Evolutionary conservation across 2,797 vertebrate genomes (phyloP).

Genomic region (Erethizon dorsatum): DNA sequence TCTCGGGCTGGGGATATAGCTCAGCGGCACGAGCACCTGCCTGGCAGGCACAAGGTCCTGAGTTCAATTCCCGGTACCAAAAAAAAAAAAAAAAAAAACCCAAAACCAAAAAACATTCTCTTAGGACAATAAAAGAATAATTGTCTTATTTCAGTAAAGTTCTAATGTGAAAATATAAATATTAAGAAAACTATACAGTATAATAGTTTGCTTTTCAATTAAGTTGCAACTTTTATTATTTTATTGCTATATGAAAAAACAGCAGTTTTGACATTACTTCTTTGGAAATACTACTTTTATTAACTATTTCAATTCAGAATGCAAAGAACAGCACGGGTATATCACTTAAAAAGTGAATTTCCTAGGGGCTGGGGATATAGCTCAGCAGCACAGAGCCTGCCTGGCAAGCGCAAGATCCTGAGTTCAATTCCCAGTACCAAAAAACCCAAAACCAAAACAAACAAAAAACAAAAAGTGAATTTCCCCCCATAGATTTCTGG

Average conservation of each 20-base stretch:
- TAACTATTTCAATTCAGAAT: constrained; percentile 62
- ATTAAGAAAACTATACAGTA: constrained; percentile 11
- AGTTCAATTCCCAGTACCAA: too few species aligned
- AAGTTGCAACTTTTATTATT: constrained; percentile 43
- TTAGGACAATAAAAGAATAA: constrained; percentile 58
- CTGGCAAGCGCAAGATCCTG: too few species aligned
- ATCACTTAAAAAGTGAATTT: constrained; percentile 56
- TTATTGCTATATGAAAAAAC: constrained; percentile 1
- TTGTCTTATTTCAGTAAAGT: constrained; percentile 39
- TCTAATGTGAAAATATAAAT: constrained; percentile 51
- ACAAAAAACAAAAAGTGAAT: not conserved
- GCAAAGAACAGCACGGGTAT: constrained; percentile 7
- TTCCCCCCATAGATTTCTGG: constrained; percentile 25
- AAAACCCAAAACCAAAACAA: too few species aligned
- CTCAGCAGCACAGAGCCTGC: too few species aligned
- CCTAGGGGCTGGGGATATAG: too few species aligned
- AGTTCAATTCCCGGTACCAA: too few species aligned
- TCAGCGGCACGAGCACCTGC: too few species aligned
- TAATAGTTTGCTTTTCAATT: constrained; percentile 12
- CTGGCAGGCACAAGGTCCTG: too few species aligned
- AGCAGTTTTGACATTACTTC: constrained; percentile 36
- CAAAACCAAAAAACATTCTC: not conserved
- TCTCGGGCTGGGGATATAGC: not conserved
- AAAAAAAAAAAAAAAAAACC: too few species aligned
- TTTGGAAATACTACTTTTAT: constrained; percentile 47